phyloP scores from a whole-genome alignment of 2,888 invertebrate genomes.

The Arenicola marina region DNA sequence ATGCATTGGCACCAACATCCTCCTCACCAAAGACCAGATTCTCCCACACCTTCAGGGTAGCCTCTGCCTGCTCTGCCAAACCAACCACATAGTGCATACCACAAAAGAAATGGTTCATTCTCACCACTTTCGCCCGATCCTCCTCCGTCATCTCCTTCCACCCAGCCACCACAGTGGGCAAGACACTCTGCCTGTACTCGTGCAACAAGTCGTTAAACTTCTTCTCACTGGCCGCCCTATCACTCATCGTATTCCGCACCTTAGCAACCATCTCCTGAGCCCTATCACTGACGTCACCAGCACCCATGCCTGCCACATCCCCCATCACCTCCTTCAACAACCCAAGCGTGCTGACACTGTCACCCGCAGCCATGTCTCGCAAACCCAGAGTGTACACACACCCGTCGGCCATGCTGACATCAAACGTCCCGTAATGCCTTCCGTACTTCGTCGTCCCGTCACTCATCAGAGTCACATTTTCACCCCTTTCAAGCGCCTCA shows the following conservation, averaged over 20 bases:
- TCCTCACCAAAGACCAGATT: background rate
- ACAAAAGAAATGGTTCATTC: conserved; percentile 1
- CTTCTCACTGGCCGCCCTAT: background rate
- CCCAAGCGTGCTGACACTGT: background rate
- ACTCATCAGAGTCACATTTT: too few relatives aligned
- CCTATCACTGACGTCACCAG: too few relatives aligned
- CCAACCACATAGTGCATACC: background rate
- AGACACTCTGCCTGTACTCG: background rate
- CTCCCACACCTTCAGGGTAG: background rate
- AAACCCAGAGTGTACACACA: background rate
- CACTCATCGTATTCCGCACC: too few relatives aligned
- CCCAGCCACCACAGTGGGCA: background rate
- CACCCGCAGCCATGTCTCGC: background rate
- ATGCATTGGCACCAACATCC: background rate
- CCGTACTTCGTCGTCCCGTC: background rate
- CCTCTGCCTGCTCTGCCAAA: background rate
- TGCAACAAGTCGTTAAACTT: background rate
- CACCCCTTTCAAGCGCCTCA: too few relatives aligned
- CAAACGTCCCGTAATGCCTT: background rate
- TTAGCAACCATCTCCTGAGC: too few relatives aligned
- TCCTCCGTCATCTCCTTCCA: background rate
- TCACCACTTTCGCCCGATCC: background rate
- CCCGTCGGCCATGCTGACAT: background rate
- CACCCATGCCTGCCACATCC: background rate
- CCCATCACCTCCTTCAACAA: background rate